Evolutionary conservation across 2,888 invertebrate species (phyloP).

Genomic region (Homarus gammarus): DNA sequence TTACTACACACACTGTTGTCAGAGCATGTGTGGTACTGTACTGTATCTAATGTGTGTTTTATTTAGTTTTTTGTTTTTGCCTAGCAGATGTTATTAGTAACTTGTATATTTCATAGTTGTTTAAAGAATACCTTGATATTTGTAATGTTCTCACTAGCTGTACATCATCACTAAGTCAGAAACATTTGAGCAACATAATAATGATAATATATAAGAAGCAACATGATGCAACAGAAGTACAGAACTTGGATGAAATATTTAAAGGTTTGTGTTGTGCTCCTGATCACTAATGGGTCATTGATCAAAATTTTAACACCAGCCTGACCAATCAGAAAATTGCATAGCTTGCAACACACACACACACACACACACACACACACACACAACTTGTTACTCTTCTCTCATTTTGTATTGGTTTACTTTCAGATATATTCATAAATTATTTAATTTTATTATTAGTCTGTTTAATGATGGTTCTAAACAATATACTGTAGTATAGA

Average conservation of each 20-base stretch:
- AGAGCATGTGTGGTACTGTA: constrained; percentile 3
- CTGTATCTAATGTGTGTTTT: neutral
- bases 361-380: neutral
- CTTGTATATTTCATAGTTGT: neutral
- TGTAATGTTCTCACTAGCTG: neutral
- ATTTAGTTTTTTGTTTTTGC: neutral
- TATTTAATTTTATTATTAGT: neutral
- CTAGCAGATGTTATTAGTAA: constrained; percentile 3
- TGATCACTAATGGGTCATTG: neutral
- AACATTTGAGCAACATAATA: neutral
- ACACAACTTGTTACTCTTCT: neutral
- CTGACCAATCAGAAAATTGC: neutral
- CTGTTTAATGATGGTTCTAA: neutral
- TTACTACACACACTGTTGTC: neutral
- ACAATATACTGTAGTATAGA: neutral
- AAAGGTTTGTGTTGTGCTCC: neutral
- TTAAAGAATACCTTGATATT: neutral
- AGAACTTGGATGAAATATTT: neutral
- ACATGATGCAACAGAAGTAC: constrained; percentile 4
- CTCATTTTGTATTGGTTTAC: neutral
- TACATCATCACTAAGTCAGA: neutral
- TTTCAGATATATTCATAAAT: neutral
- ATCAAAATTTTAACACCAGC: neutral
- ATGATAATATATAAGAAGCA: neutral
- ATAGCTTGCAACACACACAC: neutral